A percentile compares a stretch with the other conserved stretches of the same genome.
Conservation (phyloP, 2,113 vertebrate species). For the Apus apus region DNA sequence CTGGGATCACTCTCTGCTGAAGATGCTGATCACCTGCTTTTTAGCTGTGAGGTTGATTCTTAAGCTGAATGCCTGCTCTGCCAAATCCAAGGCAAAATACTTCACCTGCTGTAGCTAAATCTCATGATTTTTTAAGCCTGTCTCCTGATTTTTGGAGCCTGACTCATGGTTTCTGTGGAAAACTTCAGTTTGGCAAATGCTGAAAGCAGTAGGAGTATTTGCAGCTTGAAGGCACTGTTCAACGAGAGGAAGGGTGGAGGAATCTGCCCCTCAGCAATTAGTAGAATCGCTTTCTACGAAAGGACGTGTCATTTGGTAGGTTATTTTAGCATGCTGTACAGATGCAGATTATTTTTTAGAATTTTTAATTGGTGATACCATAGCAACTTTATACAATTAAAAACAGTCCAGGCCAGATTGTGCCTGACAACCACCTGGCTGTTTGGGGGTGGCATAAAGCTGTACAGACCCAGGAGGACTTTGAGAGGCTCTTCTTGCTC, state of each 20-base stretch:
- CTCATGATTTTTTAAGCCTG: conserved; percentile 56
- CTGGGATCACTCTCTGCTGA: not conserved
- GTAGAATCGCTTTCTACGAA: conserved; percentile 70
- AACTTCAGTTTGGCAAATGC: conserved; percentile 61
- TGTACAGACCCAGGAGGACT: conserved; percentile 29
- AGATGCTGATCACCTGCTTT: conserved; percentile 31
- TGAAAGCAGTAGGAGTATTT: conserved; percentile 68
- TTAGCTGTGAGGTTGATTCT: conserved; percentile 8
- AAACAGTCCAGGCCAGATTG: conserved; percentile 68
- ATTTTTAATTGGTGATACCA: conserved; percentile 72
- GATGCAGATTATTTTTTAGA: conserved; percentile 74
- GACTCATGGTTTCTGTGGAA: conserved; percentile 67
- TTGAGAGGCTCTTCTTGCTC: not conserved
- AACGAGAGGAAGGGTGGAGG: conserved; percentile 58
- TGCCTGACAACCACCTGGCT: conserved; percentile 66
- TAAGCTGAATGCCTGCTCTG: not conserved
- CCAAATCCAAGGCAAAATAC: conserved; percentile 26
- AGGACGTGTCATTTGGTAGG: conserved; percentile 70
- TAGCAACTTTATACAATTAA: conserved; percentile 74
- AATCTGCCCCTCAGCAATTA: conserved; percentile 73
- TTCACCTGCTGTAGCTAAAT: conserved; percentile 52
- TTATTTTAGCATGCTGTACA: conserved; percentile 74
- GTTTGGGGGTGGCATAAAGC: conserved; percentile 67
- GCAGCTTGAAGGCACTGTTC: conserved; percentile 68
- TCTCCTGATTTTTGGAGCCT: conserved; percentile 57